These are phyloP conservation scores for Drosophila biarmipes DNA, from an alignment of 1,140 invertebrate species.

Conservation along the genomic window DNA sequence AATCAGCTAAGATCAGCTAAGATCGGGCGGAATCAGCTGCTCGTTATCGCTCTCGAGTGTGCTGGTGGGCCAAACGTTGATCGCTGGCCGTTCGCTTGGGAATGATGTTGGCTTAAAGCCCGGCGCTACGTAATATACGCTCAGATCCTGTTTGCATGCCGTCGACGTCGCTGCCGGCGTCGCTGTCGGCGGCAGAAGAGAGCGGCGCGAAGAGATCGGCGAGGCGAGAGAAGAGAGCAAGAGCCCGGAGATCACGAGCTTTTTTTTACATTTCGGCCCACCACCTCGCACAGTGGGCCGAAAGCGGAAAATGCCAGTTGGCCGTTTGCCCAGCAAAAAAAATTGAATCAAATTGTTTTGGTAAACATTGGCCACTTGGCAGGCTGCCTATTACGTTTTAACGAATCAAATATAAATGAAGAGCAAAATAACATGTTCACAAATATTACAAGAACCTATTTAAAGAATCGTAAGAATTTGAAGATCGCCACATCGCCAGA, in stretches of 20 bases:
- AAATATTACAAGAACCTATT: slow-evolving; percentile 17
- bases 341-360: slow-evolving; percentile 12
- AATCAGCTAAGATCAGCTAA: slow-evolving; percentile 10
- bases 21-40: slow-evolving; percentile 54
- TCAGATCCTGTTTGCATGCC: slow-evolving; percentile 83
- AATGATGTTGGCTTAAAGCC: slow-evolving; percentile 83
- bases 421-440: slow-evolving; percentile 16
- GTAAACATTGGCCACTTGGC: slow-evolving; percentile 12
- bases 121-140: slow-evolving; percentile 81
- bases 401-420: slow-evolving; percentile 12
- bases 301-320: slow-evolving; percentile 9
- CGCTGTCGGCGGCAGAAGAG: slow-evolving; percentile 24
- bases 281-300: slow-evolving; percentile 38
- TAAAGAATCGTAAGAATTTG: slow-evolving; percentile 9
- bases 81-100: slow-evolving; percentile 67
- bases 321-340: background rate
- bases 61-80: slow-evolving; percentile 45
- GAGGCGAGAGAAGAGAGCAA: background rate
- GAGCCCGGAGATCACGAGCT: slow-evolving; percentile 41
- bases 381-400: slow-evolving; percentile 12
- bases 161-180: slow-evolving; percentile 45
- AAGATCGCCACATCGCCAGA: slow-evolving; percentile 1
- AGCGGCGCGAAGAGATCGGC: slow-evolving; percentile 20
- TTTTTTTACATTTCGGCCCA: slow-evolving; percentile 36
- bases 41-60: slow-evolving; percentile 57